phyloP scores from a whole-genome alignment of 2,888 invertebrate genomes.

The Homarus gammarus region DNA sequence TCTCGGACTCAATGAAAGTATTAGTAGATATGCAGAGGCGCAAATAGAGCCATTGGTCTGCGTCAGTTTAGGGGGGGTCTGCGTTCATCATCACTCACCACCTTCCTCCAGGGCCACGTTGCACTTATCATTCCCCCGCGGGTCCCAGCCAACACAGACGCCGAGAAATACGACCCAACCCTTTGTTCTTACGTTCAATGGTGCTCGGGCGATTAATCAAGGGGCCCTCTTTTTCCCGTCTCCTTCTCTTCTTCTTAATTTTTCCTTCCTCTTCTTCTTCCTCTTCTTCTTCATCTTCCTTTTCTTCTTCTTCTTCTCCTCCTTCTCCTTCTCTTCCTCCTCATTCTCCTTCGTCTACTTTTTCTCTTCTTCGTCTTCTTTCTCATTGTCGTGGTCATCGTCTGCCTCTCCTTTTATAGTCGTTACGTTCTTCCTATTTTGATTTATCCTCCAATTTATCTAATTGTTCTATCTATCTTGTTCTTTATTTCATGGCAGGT shows the following conservation, averaged over 20 bases:
- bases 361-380: background rate
- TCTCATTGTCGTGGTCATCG: background rate
- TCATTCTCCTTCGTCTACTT: background rate
- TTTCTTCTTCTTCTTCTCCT: background rate
- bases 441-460: too few relatives aligned
- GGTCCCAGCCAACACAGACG: conserved; percentile 51
- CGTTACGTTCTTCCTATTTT: background rate
- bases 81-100: conserved; percentile 28
- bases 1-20: too few relatives aligned
- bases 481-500: too few relatives aligned
- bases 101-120: conserved; percentile 29
- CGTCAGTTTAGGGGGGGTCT: background rate
- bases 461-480: too few relatives aligned
- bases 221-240: background rate
- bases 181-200: conserved; percentile 69
- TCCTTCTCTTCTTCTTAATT: background rate
- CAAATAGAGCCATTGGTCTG: conserved; percentile 30
- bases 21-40: conserved; percentile 13
- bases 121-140: conserved; percentile 57
- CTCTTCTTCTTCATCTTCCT: background rate
- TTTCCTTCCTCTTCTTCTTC: background rate
- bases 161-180: conserved; percentile 50
- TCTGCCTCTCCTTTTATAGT: background rate
- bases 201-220: conserved; percentile 61
- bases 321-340: background rate